Percentiles rank a stretch among this genome's conserved stretches.
Conservation (phyloP, 2,797 vertebrate genomes). For the Adelosebastes latens region DNA sequence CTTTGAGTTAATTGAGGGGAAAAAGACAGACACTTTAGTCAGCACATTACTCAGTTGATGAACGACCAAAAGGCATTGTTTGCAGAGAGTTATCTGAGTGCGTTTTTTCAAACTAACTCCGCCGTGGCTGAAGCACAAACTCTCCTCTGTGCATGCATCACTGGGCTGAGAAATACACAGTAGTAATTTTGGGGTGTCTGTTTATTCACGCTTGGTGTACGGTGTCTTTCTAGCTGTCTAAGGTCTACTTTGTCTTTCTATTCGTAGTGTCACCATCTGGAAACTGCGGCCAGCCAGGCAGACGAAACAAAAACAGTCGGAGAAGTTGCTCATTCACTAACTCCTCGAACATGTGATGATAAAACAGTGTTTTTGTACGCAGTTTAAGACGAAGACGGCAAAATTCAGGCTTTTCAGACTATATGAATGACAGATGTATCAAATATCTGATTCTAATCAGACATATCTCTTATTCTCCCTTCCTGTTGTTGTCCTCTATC, state of each 20-base stretch:
- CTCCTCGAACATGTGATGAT: background rate
- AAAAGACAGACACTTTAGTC: slow-evolving; percentile 59
- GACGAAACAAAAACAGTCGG: slow-evolving; percentile 24
- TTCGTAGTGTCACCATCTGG: slow-evolving; percentile 43
- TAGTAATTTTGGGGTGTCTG: slow-evolving; percentile 40
- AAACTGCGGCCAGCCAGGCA: slow-evolving; percentile 20
- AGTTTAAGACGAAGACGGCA: background rate
- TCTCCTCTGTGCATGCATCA: background rate
- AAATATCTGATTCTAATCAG: too few relatives aligned
- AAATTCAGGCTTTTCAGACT: background rate
- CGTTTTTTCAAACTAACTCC: slow-evolving; percentile 27
- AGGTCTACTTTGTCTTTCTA: slow-evolving; percentile 38
- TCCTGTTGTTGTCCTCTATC: background rate
- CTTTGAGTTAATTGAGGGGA: slow-evolving; percentile 65
- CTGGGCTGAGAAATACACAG: slow-evolving; percentile 33
- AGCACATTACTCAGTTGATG: slow-evolving; percentile 67
- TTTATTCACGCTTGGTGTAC: slow-evolving; percentile 45
- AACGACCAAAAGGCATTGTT: slow-evolving; percentile 55
- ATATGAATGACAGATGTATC: background rate
- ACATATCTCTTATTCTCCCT: background rate
- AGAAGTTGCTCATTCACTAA: slow-evolving; percentile 16
- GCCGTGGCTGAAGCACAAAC: slow-evolving; percentile 15
- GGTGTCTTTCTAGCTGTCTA: slow-evolving; percentile 23
- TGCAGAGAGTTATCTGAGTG: slow-evolving; percentile 36
- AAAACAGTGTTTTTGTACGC: background rate